Conservation (phyloP, 2,888 invertebrate genomes). For the Philhelius pedissequus region DNA sequence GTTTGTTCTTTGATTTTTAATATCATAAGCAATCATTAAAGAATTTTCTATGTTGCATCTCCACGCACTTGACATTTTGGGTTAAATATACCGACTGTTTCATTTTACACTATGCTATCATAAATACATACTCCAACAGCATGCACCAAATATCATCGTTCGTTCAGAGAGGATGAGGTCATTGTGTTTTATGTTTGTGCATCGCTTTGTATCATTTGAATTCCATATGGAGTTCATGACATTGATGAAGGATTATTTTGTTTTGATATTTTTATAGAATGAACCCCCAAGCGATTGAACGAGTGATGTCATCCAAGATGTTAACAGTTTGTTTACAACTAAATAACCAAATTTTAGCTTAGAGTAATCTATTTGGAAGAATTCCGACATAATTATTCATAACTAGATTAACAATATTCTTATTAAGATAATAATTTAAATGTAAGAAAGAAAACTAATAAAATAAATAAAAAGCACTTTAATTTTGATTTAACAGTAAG, state of each 20-base stretch:
- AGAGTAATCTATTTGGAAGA: background rate
- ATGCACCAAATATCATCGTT: slow-evolving; percentile 40
- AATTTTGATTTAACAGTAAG: too few species aligned
- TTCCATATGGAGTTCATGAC: slow-evolving; percentile 1
- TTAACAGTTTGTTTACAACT: slow-evolving; percentile 21
- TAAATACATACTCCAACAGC: slow-evolving; percentile 3
- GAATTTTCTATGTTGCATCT: background rate
- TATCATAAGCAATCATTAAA: background rate
- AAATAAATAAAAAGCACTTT: background rate
- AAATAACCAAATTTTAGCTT: slow-evolving; percentile 51
- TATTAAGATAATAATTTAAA: background rate
- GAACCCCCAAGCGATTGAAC: slow-evolving; percentile 53
- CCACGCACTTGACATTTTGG: slow-evolving; percentile 35
- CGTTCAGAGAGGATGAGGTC: slow-evolving; percentile 39
- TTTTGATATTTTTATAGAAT: slow-evolving; percentile 57
- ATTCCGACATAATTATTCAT: slow-evolving; percentile 7
- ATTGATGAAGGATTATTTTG: slow-evolving; percentile 10
- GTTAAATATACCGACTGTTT: background rate
- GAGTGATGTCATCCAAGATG: slow-evolving; percentile 52
- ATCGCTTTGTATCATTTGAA: slow-evolving; percentile 42
- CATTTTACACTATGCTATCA: background rate
- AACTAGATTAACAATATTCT: slow-evolving; percentile 9
- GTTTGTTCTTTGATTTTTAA: background rate
- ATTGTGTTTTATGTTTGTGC: slow-evolving; percentile 1
- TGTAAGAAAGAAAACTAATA: background rate